Evolutionary conservation across 2,113 vertebrate species (phyloP).

Genomic region (Emydura subglobosa): DNA sequence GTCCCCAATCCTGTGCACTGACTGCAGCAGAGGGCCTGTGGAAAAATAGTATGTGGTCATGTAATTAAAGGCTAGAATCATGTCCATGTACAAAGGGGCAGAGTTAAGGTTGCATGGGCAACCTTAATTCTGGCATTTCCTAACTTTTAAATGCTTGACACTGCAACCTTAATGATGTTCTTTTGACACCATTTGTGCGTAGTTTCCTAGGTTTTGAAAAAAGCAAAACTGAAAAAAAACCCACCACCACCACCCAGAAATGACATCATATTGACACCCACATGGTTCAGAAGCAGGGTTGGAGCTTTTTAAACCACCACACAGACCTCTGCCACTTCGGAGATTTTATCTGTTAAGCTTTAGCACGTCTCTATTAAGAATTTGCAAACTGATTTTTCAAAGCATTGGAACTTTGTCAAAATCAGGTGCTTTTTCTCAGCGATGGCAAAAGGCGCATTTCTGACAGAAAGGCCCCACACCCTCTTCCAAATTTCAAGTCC

Average conservation of each 20-base stretch:
- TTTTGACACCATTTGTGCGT: background rate
- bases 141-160: background rate
- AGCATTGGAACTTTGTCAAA: too few relatives aligned
- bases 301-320: background rate
- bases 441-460: too few relatives aligned
- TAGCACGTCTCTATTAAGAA: too few relatives aligned
- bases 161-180: background rate
- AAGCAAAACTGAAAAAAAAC: background rate
- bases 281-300: background rate
- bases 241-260: too few relatives aligned
- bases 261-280: background rate
- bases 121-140: too few relatives aligned
- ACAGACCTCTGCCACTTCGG: background rate
- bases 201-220: background rate
- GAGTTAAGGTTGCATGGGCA: too few relatives aligned
- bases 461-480: too few relatives aligned
- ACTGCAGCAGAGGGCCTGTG: background rate
- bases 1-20: background rate
- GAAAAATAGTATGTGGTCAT: background rate
- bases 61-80: fast-evolving
- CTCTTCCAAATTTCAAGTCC: too few relatives aligned
- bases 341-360: too few relatives aligned
- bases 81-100: background rate
- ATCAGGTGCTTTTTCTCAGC: too few relatives aligned
- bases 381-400: too few relatives aligned